Evolutionary conservation across 2,797 vertebrate genomes (phyloP).

Genomic region (Sphenopsis melanotis): DNA sequence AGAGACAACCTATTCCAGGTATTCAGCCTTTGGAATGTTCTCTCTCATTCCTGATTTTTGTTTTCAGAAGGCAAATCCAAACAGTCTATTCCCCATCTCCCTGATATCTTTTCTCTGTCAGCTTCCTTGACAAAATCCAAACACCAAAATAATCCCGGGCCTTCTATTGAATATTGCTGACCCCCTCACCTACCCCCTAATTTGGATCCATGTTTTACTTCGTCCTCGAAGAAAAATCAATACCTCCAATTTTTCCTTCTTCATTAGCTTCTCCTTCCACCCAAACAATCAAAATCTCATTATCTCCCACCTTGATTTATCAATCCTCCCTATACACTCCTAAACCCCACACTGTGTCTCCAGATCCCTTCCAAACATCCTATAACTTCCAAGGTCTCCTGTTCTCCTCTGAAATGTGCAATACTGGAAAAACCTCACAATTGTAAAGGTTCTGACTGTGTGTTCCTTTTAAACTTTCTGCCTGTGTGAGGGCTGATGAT

Average conservation of each 20-base stretch:
- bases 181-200: too few relatives aligned
- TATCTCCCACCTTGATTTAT: not conserved
- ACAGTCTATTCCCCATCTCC: not conserved
- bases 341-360: not conserved
- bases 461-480: not conserved
- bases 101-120: not conserved
- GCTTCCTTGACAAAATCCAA: not conserved
- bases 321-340: not conserved
- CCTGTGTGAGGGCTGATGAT: not conserved
- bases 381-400: not conserved
- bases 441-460: not conserved
- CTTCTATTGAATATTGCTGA: not conserved
- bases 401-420: fast-evolving
- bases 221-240: not conserved
- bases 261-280: not conserved
- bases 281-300: not conserved
- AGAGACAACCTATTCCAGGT: not conserved
- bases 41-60: not conserved
- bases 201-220: not conserved
- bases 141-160: not conserved
- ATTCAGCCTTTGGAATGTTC: not conserved
- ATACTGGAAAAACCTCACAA: not conserved
- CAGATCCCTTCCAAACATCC: not conserved
- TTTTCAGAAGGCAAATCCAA: not conserved
- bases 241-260: not conserved